Percentiles rank a stretch among this genome's conserved stretches.
Conservation (phyloP, 2,113 vertebrate genomes). For the Tympanuchus pallidicinctus region DNA sequence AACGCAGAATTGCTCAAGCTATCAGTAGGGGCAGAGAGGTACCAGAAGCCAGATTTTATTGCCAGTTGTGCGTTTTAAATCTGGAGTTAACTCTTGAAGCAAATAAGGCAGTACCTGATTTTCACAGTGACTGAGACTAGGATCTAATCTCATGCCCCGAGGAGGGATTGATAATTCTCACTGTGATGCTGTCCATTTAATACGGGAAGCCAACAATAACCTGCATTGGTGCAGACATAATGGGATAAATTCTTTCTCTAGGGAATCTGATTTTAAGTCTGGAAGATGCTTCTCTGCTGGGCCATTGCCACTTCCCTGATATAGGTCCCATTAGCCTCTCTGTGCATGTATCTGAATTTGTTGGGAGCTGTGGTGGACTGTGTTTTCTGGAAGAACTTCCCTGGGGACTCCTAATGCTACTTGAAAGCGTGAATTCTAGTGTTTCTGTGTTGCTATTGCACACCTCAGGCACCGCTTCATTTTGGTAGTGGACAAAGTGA, state of each 20-base stretch:
- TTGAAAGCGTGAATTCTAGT: slow-evolving; percentile 28
- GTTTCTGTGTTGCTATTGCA: slow-evolving; percentile 11
- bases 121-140: slow-evolving; percentile 5
- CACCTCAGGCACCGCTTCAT: slow-evolving; percentile 14
- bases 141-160: slow-evolving; percentile 26
- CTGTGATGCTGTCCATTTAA: background rate
- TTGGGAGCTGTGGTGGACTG: background rate
- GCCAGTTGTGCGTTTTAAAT: background rate
- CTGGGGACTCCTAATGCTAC: slow-evolving; percentile 9
- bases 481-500: slow-evolving; percentile 4
- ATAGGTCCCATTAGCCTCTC: background rate
- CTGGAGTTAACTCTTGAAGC: slow-evolving; percentile 26
- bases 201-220: slow-evolving; percentile 4
- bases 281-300: background rate
- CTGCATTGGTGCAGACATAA: background rate
- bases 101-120: slow-evolving; percentile 32
- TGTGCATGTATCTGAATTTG: background rate
- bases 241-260: slow-evolving; percentile 12
- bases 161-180: background rate
- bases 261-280: background rate
- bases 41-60: background rate
- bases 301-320: slow-evolving; percentile 4
- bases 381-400: slow-evolving; percentile 24
- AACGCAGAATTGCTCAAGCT: background rate
- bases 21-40: background rate